Percentiles rank a stretch among this genome's conserved stretches.
phyloP scores from a whole-genome alignment of 2,888 invertebrate species.

The Carcina quercana region DNA sequence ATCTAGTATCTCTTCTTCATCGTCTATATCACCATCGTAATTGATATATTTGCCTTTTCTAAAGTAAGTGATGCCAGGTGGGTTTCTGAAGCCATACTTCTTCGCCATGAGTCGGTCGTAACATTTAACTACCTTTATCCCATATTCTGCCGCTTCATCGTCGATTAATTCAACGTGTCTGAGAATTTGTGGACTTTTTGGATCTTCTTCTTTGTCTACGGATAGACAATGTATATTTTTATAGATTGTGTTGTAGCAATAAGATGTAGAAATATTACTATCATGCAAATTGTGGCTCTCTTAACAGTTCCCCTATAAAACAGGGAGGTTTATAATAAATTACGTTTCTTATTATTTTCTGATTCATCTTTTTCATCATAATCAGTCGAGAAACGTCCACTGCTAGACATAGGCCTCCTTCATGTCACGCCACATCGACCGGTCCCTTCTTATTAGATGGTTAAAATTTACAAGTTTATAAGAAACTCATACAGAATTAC shows the following conservation, averaged over 20 bases:
- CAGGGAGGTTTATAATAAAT: neutral
- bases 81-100: conserved; percentile 91
- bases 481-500: neutral
- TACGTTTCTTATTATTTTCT: too few relatives aligned
- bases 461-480: too few relatives aligned
- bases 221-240: too few relatives aligned
- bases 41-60: conserved; percentile 91
- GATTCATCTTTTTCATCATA: neutral
- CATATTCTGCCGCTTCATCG: conserved; percentile 93
- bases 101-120: conserved; percentile 93
- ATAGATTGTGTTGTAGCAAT: too few relatives aligned
- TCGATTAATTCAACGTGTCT: conserved; percentile 92
- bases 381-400: too few relatives aligned
- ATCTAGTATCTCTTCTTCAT: conserved; percentile 92
- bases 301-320: neutral
- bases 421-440: too few relatives aligned
- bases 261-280: too few relatives aligned
- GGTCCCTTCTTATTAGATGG: too few relatives aligned
- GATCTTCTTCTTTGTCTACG: conserved; percentile 87
- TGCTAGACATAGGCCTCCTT: too few relatives aligned
- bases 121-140: conserved; percentile 92
- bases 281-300: neutral
- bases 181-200: conserved; percentile 85
- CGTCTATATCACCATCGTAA: conserved; percentile 94
- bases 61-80: conserved; percentile 93